Evolutionary conservation across 2,888 invertebrate species (phyloP), one percentile per base, ranked within the genome.

Genomic region (Meloe dianella): DNA sequence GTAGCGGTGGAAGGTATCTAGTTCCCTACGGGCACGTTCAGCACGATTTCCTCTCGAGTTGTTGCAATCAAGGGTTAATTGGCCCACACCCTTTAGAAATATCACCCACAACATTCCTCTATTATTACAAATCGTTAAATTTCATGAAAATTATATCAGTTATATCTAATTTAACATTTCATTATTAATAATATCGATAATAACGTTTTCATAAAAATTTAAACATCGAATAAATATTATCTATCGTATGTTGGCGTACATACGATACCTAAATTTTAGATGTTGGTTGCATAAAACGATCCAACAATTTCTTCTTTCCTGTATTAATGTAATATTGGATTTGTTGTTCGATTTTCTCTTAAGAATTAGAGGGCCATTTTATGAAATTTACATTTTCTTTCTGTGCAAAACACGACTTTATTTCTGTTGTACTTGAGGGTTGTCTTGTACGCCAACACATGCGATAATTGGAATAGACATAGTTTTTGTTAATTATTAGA

Each of bases 401-500:
- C n/a, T n/a, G n/a, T n/a, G n/a, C n/a, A n/a, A n/a, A n/a, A n/a
- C n/a, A n/a, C n/a, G n/a, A n/a, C n/a, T n/a, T n/a, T n/a, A n/a
- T n/a, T n/a, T n/a, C n/a, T n/a, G n/a, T n/a, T n/a, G n/a, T n/a
- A n/a, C n/a, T n/a, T n/a, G n/a, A n/a, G n/a, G n/a, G n/a, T n/a
- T n/a, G n/a, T n/a, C n/a, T n/a, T n/a, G n/a, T 6, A 2, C 5
- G 4, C 14, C 2, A 17, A 54, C 14, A 54, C 14, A 24, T 6
- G 2, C n/a, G n/a, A n/a, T n/a, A 22, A 54, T 24, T 24, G 24
- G 9, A 3, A 47, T 47, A 47, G 14, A 24, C 5, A 5, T 54
- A 6, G 54, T 54, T 54, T 22, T 12, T 47, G 20, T 47, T 68
- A 68, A 68, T 68, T 65, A 65, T 63, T 62, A 24, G 47, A 62